phyloP scores from a whole-genome alignment of 2,888 invertebrate genomes.

The Cryptocephalus moraei region DNA sequence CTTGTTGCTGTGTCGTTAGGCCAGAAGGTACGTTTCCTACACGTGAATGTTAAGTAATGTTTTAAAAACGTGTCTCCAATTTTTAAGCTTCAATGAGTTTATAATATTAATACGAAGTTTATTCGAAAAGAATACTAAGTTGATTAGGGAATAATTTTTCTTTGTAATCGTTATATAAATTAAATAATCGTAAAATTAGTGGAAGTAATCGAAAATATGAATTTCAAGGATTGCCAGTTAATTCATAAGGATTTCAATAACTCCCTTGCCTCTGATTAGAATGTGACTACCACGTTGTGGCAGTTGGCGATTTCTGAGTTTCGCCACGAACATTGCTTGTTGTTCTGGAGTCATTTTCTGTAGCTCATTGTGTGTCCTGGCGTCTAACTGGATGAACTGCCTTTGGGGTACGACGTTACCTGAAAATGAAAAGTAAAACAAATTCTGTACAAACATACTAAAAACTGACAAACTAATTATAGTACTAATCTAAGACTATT shows the following conservation, averaged over 20 bases:
- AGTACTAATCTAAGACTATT: not conserved
- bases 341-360: conserved; percentile 74
- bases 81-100: too few species aligned
- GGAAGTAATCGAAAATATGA: too few species aligned
- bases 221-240: too few species aligned
- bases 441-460: too few species aligned
- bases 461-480: too few species aligned
- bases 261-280: conserved; percentile 28
- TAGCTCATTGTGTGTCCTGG: conserved; percentile 72
- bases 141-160: too few species aligned
- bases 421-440: not conserved
- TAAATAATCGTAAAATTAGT: too few species aligned
- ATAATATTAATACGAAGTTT: too few species aligned
- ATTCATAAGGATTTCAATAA: too few species aligned
- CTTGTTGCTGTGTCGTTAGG: conserved; percentile 36
- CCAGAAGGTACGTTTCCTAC: conserved; percentile 33
- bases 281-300: conserved; percentile 38
- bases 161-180: too few species aligned
- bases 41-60: not conserved
- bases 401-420: conserved; percentile 39
- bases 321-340: conserved; percentile 68
- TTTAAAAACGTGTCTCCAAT: too few species aligned
- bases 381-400: conserved; percentile 72
- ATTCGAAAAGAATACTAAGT: too few species aligned
- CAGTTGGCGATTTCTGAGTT: conserved; percentile 50